phyloP scores from a whole-genome alignment of 1,140 invertebrate species.

The Oreohelix idahoensis region DNA sequence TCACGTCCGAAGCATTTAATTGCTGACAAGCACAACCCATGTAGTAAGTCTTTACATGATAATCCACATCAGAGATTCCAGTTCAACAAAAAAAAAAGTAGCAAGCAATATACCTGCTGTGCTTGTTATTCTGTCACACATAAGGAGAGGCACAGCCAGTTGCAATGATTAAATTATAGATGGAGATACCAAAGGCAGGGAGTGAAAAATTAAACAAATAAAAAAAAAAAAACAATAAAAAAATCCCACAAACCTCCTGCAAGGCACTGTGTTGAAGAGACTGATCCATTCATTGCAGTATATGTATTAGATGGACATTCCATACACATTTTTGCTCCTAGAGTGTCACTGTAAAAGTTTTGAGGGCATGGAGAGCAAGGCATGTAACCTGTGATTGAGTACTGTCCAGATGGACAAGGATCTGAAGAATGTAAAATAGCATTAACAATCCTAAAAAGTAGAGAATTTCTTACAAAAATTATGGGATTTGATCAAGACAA shows the following conservation, averaged over 20 bases:
- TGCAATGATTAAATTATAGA: no score
- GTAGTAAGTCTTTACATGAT: no score
- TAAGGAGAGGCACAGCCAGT: no score
- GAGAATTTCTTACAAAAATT: not conserved
- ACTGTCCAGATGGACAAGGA: not conserved
- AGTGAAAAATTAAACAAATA: not conserved
- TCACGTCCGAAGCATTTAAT: no score
- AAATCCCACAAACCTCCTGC: not conserved
- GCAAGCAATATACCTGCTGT: no score
- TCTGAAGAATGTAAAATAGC: not conserved
- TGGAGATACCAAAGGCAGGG: no score
- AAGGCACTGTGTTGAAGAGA: not conserved
- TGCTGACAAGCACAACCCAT: no score
- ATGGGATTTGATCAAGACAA: no score
- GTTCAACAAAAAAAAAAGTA: no score
- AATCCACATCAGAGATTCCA: no score
- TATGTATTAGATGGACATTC: slow-evolving; percentile 4
- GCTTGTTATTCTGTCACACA: no score
- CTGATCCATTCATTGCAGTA: not conserved
- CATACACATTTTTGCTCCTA: not conserved
- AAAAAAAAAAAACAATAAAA: not conserved
- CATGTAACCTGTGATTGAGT: slow-evolving; percentile 1
- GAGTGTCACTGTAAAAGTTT: not conserved
- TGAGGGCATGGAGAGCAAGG: slow-evolving; percentile 2
- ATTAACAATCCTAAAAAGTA: not conserved